Percentiles rank a stretch among this genome's conserved stretches.
Evolutionary conservation across 92 coral and sea anemone genomes (phyloP).

Genomic region (Zoanthus gigantus): DNA sequence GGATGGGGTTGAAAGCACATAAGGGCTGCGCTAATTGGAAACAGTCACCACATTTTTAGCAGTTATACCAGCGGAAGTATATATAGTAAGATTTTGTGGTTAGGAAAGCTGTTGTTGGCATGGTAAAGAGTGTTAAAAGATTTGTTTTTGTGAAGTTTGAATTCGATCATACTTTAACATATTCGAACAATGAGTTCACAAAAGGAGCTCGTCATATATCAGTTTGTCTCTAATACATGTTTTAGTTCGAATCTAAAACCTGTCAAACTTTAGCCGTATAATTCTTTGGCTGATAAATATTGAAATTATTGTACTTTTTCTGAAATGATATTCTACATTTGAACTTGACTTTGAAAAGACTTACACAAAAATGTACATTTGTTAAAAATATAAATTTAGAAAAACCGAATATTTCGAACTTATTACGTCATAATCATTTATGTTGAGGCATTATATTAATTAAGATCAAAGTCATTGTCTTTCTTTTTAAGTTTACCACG

Average conservation of each 20-base stretch:
- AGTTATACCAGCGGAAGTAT: neutral
- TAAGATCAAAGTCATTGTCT: neutral
- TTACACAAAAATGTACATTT: neutral
- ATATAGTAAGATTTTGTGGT: neutral
- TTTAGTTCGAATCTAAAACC: neutral
- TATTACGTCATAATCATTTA: too few species aligned
- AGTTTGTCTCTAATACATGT: neutral
- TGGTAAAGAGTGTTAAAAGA: neutral
- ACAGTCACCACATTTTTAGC: neutral
- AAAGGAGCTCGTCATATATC: neutral
- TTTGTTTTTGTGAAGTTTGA: neutral
- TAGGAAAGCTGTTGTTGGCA: neutral
- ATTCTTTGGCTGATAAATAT: neutral
- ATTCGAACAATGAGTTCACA: neutral
- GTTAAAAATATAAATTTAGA: neutral
- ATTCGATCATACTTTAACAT: neutral
- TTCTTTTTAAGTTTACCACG: too few species aligned
- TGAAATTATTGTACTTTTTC: neutral
- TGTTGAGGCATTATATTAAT: too few species aligned
- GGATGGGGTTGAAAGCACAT: neutral
- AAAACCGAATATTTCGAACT: neutral
- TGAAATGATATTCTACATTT: neutral
- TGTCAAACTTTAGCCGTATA: neutral
- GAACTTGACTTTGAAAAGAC: neutral
- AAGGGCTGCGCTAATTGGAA: neutral